Conservation (phyloP, 2,797 vertebrate species). For the Rhynchotus rufescens region DNA sequence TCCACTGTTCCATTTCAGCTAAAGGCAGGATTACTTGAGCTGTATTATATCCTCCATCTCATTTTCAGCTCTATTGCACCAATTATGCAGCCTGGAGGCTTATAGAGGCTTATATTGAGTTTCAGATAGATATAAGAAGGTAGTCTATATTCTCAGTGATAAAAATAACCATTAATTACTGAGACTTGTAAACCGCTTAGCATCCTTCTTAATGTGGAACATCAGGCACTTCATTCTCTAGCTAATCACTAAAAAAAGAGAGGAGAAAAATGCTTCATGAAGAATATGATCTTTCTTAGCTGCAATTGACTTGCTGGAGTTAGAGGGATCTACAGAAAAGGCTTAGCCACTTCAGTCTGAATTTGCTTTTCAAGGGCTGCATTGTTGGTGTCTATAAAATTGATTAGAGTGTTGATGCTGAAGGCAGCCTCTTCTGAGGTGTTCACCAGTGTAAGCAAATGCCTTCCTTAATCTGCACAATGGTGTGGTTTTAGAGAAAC, state of each 20-base stretch:
- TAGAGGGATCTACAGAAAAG: constrained; percentile 54
- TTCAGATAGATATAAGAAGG: constrained; percentile 77
- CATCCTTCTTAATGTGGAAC: constrained; percentile 70
- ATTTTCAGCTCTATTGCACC: constrained; percentile 83
- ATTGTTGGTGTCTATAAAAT: constrained; percentile 62
- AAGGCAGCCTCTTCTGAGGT: neutral
- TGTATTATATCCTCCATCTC: constrained; percentile 78
- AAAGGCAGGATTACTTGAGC: constrained; percentile 76
- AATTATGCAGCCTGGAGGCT: constrained; percentile 81
- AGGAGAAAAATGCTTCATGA: constrained; percentile 41
- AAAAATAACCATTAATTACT: constrained; percentile 84
- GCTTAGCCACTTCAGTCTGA: constrained; percentile 43
- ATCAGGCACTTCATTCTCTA: constrained; percentile 68
- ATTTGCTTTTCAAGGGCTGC: constrained; percentile 55
- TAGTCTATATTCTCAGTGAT: constrained; percentile 78
- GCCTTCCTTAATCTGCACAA: neutral
- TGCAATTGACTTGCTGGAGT: constrained; percentile 69
- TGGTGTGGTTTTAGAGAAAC: neutral
- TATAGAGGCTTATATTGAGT: constrained; percentile 79
- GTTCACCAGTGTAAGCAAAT: constrained; percentile 46
- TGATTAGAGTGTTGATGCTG: constrained; percentile 38
- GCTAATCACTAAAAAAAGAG: constrained; percentile 68
- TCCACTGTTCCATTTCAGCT: constrained; percentile 72
- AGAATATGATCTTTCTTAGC: constrained; percentile 62
- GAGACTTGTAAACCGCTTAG: constrained; percentile 79